Evolutionary conservation across 2,113 vertebrate species (phyloP).

Genomic region (Monopterus albus): DNA sequence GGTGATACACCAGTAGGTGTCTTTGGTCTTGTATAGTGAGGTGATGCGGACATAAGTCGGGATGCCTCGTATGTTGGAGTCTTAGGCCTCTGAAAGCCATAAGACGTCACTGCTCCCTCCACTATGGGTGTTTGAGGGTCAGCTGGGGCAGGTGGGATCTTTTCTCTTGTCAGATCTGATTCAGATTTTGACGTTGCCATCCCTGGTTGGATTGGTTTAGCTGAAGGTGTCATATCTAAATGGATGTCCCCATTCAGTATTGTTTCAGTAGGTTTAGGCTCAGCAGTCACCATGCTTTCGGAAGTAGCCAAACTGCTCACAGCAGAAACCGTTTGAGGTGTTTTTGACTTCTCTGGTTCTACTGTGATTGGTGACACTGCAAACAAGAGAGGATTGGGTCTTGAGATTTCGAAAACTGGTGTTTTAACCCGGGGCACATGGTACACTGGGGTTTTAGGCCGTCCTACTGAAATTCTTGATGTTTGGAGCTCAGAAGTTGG

Average conservation of each 20-base stretch:
- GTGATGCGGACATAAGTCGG: conserved; percentile 54
- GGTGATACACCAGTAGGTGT: conserved; percentile 60
- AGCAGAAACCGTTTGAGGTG: conserved; percentile 50
- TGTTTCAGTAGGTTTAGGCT: conserved; percentile 27
- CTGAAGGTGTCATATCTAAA: conserved; percentile 36
- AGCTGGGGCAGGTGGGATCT: conserved; percentile 1
- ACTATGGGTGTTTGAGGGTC: conserved; percentile 30
- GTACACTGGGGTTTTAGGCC: conserved; percentile 75
- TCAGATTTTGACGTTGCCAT: conserved; percentile 59
- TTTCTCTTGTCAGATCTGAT: conserved; percentile 43
- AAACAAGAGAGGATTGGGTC: conserved; percentile 81
- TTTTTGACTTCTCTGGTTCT: conserved; percentile 70
- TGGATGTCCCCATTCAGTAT: conserved; percentile 62
- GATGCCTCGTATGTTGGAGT: conserved; percentile 70
- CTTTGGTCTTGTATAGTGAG: conserved; percentile 71
- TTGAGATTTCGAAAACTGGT: conserved; percentile 80
- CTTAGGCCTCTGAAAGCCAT: conserved; percentile 57
- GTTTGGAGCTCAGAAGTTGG: conserved; percentile 39
- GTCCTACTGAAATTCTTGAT: conserved; percentile 56
- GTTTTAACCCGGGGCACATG: conserved; percentile 59
- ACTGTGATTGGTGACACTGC: conserved; percentile 76
- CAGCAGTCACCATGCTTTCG: conserved; percentile 19
- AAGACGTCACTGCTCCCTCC: conserved; percentile 29
- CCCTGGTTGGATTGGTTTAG: conserved; percentile 38
- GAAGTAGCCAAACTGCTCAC: no score